Evolutionary conservation across 2,797 vertebrate genomes (phyloP).

Genomic region (Chelidonichthys spinosus): DNA sequence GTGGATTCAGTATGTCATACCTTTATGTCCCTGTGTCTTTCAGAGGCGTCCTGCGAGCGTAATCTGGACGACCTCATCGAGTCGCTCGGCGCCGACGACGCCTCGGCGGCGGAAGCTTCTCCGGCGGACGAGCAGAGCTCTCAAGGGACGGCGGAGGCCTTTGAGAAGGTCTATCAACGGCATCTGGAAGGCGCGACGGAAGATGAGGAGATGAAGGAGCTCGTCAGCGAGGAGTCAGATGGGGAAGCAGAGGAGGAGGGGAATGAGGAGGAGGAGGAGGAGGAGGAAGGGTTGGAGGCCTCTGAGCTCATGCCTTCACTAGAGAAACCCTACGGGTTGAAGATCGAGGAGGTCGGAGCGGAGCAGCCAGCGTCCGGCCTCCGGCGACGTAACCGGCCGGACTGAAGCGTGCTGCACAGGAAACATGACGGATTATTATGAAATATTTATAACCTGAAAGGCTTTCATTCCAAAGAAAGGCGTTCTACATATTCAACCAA

Average conservation of each 20-base stretch:
- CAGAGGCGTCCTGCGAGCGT: constrained; percentile 82
- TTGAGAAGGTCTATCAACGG: constrained; percentile 25
- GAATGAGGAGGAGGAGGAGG: neutral
- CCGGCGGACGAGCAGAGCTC: neutral
- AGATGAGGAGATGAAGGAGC: constrained; percentile 52
- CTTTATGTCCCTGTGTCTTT: constrained; percentile 20
- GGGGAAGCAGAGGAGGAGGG: constrained; percentile 16
- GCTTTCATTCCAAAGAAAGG: constrained; percentile 42
- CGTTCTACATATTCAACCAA: constrained; percentile 17
- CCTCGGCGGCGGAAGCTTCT: constrained; percentile 40
- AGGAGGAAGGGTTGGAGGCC: constrained; percentile 50
- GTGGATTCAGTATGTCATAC: too few relatives aligned
- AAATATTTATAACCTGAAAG: constrained; percentile 60
- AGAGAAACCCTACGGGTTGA: constrained; percentile 63
- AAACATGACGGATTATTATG: constrained; percentile 34
- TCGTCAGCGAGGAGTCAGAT: constrained; percentile 38
- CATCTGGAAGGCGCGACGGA: constrained; percentile 20
- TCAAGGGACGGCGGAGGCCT: neutral
- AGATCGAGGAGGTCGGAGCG: constrained; percentile 66
- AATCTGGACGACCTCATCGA: constrained; percentile 90
- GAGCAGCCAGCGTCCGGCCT: constrained; percentile 70
- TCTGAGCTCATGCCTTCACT: constrained; percentile 53
- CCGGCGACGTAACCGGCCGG: constrained; percentile 85
- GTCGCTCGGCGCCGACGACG: constrained; percentile 80
- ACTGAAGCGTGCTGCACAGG: constrained; percentile 73